Conservation (phyloP, 2,113 vertebrate species). For the Xyrauchen texanus region DNA sequence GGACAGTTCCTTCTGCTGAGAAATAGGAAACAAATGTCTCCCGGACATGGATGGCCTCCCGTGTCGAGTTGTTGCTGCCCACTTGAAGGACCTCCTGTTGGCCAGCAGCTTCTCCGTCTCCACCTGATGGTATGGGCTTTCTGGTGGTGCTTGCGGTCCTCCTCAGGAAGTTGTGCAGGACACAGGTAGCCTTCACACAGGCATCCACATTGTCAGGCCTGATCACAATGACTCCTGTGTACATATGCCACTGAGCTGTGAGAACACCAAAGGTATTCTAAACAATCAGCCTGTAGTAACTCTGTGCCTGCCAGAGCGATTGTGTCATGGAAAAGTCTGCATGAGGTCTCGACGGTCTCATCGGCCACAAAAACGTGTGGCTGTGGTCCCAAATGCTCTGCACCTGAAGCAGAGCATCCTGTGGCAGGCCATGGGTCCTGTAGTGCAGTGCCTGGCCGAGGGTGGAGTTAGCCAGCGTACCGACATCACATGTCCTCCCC, state of each 20-base stretch:
- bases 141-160: no score
- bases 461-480: background rate
- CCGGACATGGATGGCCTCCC: no score
- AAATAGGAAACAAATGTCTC: no score
- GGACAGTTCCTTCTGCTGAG: no score
- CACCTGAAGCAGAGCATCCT: slow-evolving; percentile 17
- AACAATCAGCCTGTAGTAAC: slow-evolving; percentile 5
- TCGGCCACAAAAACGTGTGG: no score
- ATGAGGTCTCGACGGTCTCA: slow-evolving; percentile 26
- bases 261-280: slow-evolving; percentile 1
- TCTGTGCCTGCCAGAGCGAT: slow-evolving; percentile 5
- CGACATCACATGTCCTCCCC: background rate
- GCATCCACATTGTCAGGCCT: no score
- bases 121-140: no score
- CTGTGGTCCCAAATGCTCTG: slow-evolving; percentile 37
- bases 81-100: no score
- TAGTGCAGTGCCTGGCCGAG: slow-evolving; percentile 4
- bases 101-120: no score
- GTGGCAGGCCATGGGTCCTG: slow-evolving; percentile 21
- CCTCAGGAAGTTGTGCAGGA: no score
- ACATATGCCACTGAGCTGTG: background rate
- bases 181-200: no score
- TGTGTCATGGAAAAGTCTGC: slow-evolving; percentile 9
- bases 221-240: background rate
- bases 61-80: no score